These are phyloP conservation scores for Takifugu ocellatus DNA, from an alignment of 2,797 vertebrate species.

Conservation along the genomic window DNA sequence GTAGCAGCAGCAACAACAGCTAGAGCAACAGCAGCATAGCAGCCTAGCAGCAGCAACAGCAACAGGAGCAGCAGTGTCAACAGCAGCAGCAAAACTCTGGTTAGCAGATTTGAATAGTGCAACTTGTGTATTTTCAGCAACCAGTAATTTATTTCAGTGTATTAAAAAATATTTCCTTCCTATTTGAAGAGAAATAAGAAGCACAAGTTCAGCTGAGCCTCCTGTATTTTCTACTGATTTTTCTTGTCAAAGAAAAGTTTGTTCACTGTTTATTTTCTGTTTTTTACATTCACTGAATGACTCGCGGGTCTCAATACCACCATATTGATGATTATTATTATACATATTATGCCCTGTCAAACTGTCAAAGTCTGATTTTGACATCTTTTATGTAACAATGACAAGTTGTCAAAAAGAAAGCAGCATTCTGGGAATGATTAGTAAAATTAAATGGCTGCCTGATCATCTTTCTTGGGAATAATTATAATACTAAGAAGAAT, in stretches of 20 bases:
- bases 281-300: slow-evolving; percentile 24
- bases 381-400: slow-evolving; percentile 40
- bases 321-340: slow-evolving; percentile 40
- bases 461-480: slow-evolving; percentile 37
- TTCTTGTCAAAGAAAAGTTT: slow-evolving; percentile 15
- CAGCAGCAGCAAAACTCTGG: slow-evolving; percentile 1
- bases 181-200: slow-evolving; percentile 6
- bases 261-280: not conserved
- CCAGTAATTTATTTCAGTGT: slow-evolving; percentile 3
- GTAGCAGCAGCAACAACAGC: no score
- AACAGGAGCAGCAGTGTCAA: no score
- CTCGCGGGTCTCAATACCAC: slow-evolving; percentile 11
- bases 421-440: slow-evolving; percentile 43
- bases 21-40: no score
- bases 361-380: slow-evolving; percentile 35
- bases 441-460: slow-evolving; percentile 56
- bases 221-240: not conserved
- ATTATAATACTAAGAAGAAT: slow-evolving; percentile 1
- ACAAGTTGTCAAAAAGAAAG: slow-evolving; percentile 54
- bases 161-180: slow-evolving; percentile 1
- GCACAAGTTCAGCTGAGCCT: slow-evolving; percentile 9
- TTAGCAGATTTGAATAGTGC: slow-evolving; percentile 4
- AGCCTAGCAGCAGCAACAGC: no score
- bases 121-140: slow-evolving; percentile 3
- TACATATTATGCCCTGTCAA: slow-evolving; percentile 50